Evolutionary conservation across 2,888 invertebrate genomes (phyloP).

Genomic region (Xestoiulus laeticollis): DNA sequence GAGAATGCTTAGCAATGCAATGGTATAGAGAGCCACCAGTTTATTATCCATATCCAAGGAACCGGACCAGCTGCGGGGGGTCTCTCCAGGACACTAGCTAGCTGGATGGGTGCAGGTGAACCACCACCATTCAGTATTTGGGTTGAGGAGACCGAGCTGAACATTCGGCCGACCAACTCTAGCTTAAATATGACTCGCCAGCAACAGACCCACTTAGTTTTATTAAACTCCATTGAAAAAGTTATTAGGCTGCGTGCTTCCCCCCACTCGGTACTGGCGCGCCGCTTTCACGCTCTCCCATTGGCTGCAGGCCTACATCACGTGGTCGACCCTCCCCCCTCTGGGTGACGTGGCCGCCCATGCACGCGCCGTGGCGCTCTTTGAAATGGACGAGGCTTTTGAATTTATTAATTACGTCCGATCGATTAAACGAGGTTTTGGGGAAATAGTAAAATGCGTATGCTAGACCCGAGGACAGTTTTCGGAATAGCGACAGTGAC

Average conservation of each 20-base stretch:
- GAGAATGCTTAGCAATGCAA: neutral
- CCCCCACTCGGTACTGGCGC: slow-evolving; percentile 5
- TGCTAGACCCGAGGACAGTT: neutral
- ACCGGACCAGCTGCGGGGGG: slow-evolving; percentile 19
- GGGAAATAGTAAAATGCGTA: neutral
- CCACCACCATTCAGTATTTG: slow-evolving; percentile 19
- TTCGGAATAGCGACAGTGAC: neutral
- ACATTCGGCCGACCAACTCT: slow-evolving; percentile 26
- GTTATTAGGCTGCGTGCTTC: slow-evolving; percentile 1
- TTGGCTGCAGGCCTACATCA: neutral
- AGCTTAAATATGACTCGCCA: slow-evolving; percentile 13
- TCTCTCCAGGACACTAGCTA: slow-evolving; percentile 26
- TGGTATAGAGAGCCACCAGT: slow-evolving; percentile 17
- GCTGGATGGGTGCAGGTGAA: slow-evolving; percentile 26
- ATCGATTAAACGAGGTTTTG: neutral
- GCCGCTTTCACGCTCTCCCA: neutral
- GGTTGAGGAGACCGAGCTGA: slow-evolving; percentile 4
- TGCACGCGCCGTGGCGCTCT: neutral
- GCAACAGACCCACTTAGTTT: slow-evolving; percentile 26
- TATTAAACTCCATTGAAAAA: slow-evolving; percentile 26
- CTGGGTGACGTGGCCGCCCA: neutral
- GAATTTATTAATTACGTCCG: neutral
- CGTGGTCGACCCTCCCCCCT: neutral
- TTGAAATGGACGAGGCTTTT: neutral
- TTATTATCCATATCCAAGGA: slow-evolving; percentile 26